These are phyloP conservation scores for Malurus alboscapulatus DNA, from an alignment of 2,113 vertebrate genomes.

Conservation along the genomic window DNA sequence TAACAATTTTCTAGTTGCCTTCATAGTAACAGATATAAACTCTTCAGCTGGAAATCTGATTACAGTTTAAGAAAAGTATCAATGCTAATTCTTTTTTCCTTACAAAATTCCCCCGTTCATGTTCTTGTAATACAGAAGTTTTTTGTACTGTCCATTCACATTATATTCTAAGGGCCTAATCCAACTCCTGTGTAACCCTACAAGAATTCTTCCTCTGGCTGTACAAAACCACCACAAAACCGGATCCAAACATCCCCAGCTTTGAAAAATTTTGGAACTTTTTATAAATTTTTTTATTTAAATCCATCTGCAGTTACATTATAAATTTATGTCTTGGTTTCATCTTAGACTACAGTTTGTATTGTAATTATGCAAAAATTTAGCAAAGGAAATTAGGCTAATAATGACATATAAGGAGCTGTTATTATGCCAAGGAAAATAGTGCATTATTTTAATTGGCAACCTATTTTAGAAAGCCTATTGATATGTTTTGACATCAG, in stretches of 20 bases:
- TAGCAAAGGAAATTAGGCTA: neutral
- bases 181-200: neutral
- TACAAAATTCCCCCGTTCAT: neutral
- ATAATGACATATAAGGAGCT: neutral
- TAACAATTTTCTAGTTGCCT: neutral
- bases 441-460: neutral
- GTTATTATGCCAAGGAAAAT: neutral
- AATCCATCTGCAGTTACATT: neutral
- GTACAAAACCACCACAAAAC: neutral
- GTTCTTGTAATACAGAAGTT: neutral
- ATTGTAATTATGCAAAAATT: constrained; percentile 11
- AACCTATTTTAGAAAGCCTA: neutral
- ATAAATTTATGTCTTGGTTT: constrained; percentile 3
- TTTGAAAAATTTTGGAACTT: neutral
- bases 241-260: neutral
- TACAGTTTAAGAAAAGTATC: neutral
- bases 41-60: neutral
- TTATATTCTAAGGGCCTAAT: neutral
- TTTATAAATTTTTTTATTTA: neutral
- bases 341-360: neutral
- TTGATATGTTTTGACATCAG: neutral
- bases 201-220: neutral
- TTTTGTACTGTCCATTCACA: neutral
- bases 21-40: neutral
- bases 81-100: neutral